Evolutionary conservation across 2,888 invertebrate genomes (phyloP).

Genomic region (Drosophila recens): DNA sequence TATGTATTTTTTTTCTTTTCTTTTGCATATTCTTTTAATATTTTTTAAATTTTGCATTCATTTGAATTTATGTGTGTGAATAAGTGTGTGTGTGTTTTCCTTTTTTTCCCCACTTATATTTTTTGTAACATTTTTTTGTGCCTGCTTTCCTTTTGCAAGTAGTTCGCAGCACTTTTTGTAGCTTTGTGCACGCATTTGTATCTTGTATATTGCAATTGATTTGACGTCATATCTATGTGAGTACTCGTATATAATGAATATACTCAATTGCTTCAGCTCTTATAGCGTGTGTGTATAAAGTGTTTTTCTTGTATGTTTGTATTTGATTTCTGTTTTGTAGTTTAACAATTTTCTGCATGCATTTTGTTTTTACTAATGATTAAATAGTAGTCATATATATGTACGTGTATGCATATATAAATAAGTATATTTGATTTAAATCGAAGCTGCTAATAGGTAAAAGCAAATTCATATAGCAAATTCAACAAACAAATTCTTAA

Average conservation of each 20-base stretch:
- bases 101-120: too few species aligned
- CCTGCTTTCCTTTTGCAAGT: constrained; percentile 39
- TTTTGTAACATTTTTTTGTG: constrained; percentile 51
- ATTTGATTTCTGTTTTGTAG: constrained; percentile 15
- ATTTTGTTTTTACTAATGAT: constrained; percentile 67
- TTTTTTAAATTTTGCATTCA: constrained; percentile 34
- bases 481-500: constrained; percentile 73
- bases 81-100: constrained; percentile 29
- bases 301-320: constrained; percentile 6
- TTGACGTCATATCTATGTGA: constrained; percentile 24
- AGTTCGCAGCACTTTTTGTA: constrained; percentile 34
- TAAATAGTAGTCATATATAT: constrained; percentile 69
- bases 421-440: constrained; percentile 76
- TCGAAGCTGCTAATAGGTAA: constrained; percentile 76
- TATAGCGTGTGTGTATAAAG: constrained; percentile 13
- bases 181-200: constrained; percentile 45
- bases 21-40: constrained; percentile 24
- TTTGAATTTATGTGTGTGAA: constrained; percentile 27
- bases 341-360: constrained; percentile 46
- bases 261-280: constrained; percentile 21
- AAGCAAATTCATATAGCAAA: constrained; percentile 70
- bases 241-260: constrained; percentile 19
- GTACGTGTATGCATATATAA: constrained; percentile 40
- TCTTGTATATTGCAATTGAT: constrained; percentile 20
- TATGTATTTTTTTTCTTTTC: constrained; percentile 45